phyloP scores from a whole-genome alignment of 2,113 vertebrate species.

The Ovis canadensis region DNA sequence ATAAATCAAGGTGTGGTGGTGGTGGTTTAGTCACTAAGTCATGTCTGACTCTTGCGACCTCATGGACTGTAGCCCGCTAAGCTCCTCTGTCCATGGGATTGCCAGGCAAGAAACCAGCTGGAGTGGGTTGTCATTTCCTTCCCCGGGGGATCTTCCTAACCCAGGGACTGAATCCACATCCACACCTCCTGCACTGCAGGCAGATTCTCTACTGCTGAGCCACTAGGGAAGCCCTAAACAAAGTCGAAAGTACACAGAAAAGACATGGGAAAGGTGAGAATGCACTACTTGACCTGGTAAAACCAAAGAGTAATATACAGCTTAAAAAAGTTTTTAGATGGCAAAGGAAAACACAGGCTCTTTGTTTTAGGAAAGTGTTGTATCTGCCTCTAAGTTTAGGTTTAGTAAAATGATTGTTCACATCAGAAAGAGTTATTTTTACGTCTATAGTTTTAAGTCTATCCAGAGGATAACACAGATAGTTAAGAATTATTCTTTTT shows the following conservation, averaged over 20 bases:
- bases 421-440: background rate
- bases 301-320: background rate
- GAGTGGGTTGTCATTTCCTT: background rate
- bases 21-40: background rate
- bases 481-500: background rate
- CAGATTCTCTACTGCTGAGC: background rate
- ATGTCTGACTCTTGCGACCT: background rate
- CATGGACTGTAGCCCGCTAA: background rate
- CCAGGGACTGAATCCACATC: background rate
- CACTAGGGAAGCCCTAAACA: background rate
- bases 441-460: background rate
- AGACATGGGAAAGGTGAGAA: background rate
- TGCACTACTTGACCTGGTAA: background rate
- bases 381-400: background rate
- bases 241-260: background rate
- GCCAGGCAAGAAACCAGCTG: background rate
- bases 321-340: background rate
- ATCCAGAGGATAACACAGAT: background rate
- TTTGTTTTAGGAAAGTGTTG: slow-evolving; percentile 16
- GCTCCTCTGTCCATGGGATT: background rate
- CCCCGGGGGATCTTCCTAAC: background rate
- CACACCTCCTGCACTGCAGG: background rate
- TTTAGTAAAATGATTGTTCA: slow-evolving; percentile 15
- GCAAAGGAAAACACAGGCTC: background rate
- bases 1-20: background rate